Evolutionary conservation across 2,888 invertebrate species (phyloP).

Genomic region (Sinodicranocentrus sp.): DNA sequence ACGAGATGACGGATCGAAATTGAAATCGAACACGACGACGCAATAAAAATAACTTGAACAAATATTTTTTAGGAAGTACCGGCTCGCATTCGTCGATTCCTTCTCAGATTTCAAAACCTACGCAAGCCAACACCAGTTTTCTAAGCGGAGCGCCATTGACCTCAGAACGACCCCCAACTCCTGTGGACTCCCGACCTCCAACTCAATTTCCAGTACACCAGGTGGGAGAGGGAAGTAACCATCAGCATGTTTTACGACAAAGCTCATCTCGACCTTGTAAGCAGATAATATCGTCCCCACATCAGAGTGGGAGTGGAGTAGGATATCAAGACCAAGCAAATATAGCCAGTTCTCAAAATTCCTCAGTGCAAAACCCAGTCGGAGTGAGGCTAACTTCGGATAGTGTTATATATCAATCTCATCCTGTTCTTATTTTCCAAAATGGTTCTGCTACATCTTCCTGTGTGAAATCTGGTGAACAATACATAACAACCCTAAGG

Average conservation of each 20-base stretch:
- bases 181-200: too few species aligned
- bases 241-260: not conserved
- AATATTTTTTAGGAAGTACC: too few species aligned
- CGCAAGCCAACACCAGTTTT: too few species aligned
- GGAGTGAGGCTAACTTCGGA: constrained; percentile 38
- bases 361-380: not conserved
- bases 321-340: not conserved
- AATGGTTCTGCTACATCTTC: constrained; percentile 14
- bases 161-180: too few species aligned
- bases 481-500: constrained; percentile 24
- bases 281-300: not conserved
- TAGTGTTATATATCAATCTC: constrained; percentile 60
- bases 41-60: too few species aligned
- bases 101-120: too few species aligned
- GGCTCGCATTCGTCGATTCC: too few species aligned
- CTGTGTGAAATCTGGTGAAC: constrained; percentile 32
- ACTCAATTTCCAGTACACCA: too few species aligned
- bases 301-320: not conserved
- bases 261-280: not conserved
- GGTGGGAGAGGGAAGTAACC: too few species aligned
- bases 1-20: too few species aligned
- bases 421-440: constrained; percentile 64
- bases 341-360: not conserved
- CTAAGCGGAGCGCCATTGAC: too few species aligned
- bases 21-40: too few species aligned